phyloP scores from a whole-genome alignment of 2,888 invertebrate species.

The Drosophila affinis region DNA sequence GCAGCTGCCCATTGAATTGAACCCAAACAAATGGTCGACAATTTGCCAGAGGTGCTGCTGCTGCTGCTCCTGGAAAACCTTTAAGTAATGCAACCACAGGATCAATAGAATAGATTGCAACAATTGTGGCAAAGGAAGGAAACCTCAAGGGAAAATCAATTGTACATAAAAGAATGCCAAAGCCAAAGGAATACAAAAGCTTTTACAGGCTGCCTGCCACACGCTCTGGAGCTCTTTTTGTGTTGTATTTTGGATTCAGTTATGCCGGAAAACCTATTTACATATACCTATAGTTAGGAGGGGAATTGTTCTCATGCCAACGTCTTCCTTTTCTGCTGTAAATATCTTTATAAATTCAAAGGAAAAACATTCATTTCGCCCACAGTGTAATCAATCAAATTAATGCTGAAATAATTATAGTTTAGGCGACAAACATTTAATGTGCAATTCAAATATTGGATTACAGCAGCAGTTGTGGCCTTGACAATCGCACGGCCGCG shows the following conservation, averaged over 20 bases:
- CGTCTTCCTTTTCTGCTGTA: too few relatives aligned
- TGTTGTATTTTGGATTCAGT: not conserved
- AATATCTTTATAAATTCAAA: too few relatives aligned
- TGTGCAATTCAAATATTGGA: not conserved
- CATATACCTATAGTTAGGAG: too few relatives aligned
- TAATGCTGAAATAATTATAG: not conserved
- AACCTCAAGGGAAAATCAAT: not conserved
- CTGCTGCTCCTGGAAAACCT: not conserved
- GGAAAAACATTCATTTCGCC: too few relatives aligned
- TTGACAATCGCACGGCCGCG: slow-evolving; percentile 2
- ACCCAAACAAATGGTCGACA: slow-evolving; percentile 22
- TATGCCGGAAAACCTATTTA: too few relatives aligned
- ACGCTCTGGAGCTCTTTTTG: not conserved
- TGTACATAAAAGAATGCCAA: not conserved
- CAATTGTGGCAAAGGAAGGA: not conserved
- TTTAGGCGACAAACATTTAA: not conserved
- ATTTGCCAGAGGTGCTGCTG: slow-evolving; percentile 4
- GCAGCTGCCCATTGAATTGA: not conserved
- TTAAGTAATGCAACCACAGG: not conserved
- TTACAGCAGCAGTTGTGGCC: slow-evolving; percentile 1
- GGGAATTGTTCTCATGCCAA: too few relatives aligned
- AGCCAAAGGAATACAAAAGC: not conserved
- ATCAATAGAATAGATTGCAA: not conserved
- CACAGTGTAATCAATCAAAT: not conserved
- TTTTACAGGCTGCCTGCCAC: not conserved